Conservation (phyloP, 1,140 invertebrate genomes). For the Onthophagus taurus region DNA sequence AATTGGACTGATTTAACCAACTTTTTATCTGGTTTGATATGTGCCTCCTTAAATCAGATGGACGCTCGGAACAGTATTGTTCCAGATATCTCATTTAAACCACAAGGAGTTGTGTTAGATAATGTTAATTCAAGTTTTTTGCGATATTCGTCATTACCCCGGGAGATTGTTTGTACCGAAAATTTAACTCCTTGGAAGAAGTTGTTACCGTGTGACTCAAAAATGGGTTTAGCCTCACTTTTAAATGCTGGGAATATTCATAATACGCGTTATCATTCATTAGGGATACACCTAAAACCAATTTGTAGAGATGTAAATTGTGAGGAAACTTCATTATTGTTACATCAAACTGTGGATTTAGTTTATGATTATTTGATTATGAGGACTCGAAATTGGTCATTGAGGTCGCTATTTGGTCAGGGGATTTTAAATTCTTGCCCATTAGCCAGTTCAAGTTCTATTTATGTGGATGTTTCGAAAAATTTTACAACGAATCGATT, state of each 20-base stretch:
- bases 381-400: constrained; percentile 67
- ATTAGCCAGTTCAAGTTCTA: constrained; percentile 61
- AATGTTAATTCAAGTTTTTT: constrained; percentile 46
- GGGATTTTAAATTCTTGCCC: constrained; percentile 70
- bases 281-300: constrained; percentile 75
- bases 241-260: constrained; percentile 87
- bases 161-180: constrained; percentile 96
- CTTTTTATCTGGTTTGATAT: constrained; percentile 85
- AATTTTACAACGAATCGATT: constrained; percentile 49
- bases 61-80: constrained; percentile 78
- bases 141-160: constrained; percentile 79
- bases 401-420: constrained; percentile 77
- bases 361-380: constrained; percentile 70
- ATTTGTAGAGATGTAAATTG: constrained; percentile 61
- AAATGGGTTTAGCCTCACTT: constrained; percentile 73
- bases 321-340: constrained; percentile 55
- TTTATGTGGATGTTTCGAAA: constrained; percentile 75
- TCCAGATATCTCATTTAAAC: constrained; percentile 75
- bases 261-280: constrained; percentile 88
- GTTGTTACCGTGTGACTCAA: constrained; percentile 83
- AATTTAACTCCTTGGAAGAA: constrained; percentile 99
- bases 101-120: constrained; percentile 53
- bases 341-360: constrained; percentile 74
- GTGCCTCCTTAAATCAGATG: constrained; percentile 94
- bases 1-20: constrained; percentile 84